phyloP scores from a whole-genome alignment of 2,888 invertebrate genomes.

The Ectemnius cavifrons region DNA sequence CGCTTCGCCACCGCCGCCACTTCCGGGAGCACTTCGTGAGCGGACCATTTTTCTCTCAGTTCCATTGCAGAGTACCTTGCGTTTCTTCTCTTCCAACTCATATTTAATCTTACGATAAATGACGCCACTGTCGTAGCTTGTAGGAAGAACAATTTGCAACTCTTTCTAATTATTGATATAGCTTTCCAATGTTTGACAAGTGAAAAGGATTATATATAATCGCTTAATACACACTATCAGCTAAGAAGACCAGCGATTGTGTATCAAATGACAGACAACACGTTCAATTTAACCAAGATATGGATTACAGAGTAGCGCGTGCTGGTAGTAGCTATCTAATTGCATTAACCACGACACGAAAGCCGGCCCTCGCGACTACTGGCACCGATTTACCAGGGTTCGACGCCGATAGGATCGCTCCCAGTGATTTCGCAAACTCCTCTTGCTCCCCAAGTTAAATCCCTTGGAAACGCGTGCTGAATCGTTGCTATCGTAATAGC shows the following conservation, averaged over 20 bases:
- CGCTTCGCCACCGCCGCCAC: slow-evolving; percentile 23
- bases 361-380: slow-evolving; percentile 60
- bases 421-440: slow-evolving; percentile 50
- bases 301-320: slow-evolving; percentile 63
- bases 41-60: slow-evolving; percentile 31
- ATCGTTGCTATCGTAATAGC: slow-evolving; percentile 39
- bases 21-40: slow-evolving; percentile 54
- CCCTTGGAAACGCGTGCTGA: slow-evolving; percentile 33
- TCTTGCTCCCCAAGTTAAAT: slow-evolving; percentile 22
- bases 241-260: too few relatives aligned
- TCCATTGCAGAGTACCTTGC: background rate
- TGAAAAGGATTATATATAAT: background rate
- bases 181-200: background rate
- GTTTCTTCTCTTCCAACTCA: slow-evolving; percentile 33
- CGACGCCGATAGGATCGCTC: slow-evolving; percentile 54
- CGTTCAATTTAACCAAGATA: slow-evolving; percentile 60
- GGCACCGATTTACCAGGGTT: slow-evolving; percentile 65
- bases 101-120: slow-evolving; percentile 43
- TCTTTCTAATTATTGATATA: background rate
- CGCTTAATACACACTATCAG: slow-evolving; percentile 4
- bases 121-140: slow-evolving; percentile 15
- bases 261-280: slow-evolving; percentile 53
- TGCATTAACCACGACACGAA: slow-evolving; percentile 63
- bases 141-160: too few relatives aligned
- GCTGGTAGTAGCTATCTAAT: slow-evolving; percentile 71